Evolutionary conservation across 2,888 invertebrate species (phyloP), one percentile per base, ranked within the genome.

Genomic region (Metallyticus violacea): DNA sequence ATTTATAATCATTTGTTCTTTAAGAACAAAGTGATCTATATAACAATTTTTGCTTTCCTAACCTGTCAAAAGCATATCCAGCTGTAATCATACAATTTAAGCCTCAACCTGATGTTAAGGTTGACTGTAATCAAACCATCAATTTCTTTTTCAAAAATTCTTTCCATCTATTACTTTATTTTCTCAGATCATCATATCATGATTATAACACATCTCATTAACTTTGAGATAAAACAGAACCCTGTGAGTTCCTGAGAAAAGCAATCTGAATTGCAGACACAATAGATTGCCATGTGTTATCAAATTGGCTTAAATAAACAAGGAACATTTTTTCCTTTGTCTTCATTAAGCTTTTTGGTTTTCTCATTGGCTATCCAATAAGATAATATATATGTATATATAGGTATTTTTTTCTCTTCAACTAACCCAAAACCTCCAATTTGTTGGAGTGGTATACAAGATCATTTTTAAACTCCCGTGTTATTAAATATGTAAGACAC

Each of bases 401-500:
- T n/a, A n/a, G n/a, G n/a, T n/a, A n/a, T n/a, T 4, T 4, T 30
- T 30, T 30, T 7, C 1, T 30, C 7, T 6, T 83, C 25, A 25
- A 77, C 25, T 29, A 28, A 83, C 22, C 83, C 83, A 77, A 76
- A 25, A 29, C 81, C 22, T 7, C 30, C 4, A 1, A 25, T n/a
- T 62, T 62, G 2, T 62, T n/a, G 40, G 40, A 77, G 77, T 77
- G 26, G 26, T n/a, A 6, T 7, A 22, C 7, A 9, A 22, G 29
- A 22, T 26, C 2, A 62, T 6, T 15, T 78, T 80, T 88, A 88
- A 76, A 88, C 88, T n/a, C 88, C 88, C 22, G 88, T 88, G 86
- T 88, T 95, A 90, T 96, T 96, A 92, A 94, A 95, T 87, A 95
- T 95, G 91, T 94, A 94, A 6, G 94, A 94, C 40, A 94, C 94